Evolutionary conservation across 1,140 invertebrate genomes (phyloP).

Genomic region (Aphidius ervi): DNA sequence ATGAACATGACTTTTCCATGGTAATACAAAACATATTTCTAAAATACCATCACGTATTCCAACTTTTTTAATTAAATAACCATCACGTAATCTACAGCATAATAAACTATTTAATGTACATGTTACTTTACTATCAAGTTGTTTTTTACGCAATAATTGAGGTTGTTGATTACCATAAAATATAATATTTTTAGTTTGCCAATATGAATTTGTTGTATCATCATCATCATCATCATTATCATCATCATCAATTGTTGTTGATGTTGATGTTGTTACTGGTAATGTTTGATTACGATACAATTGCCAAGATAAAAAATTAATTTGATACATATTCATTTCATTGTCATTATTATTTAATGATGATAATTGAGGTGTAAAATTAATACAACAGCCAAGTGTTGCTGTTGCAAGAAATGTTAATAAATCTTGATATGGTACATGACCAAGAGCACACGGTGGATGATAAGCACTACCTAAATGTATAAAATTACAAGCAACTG

Average conservation of each 20-base stretch:
- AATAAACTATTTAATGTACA: constrained; percentile 66
- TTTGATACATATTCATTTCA: constrained; percentile 69
- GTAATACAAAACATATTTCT: constrained; percentile 65
- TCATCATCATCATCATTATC: constrained; percentile 12
- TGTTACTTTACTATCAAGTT: constrained; percentile 62
- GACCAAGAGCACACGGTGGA: constrained; percentile 64
- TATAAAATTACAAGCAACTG: constrained; percentile 76
- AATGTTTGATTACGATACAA: constrained; percentile 55
- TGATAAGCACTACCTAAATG: constrained; percentile 69
- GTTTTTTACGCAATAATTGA: constrained; percentile 62
- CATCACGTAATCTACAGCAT: constrained; percentile 74
- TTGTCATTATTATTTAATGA: constrained; percentile 36
- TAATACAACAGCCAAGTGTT: constrained; percentile 73
- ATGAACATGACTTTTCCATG: constrained; percentile 73
- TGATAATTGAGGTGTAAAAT: constrained; percentile 45
- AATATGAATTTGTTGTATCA: constrained; percentile 39
- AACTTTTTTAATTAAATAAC: constrained; percentile 68
- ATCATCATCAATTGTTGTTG: no score
- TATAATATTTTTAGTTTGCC: constrained; percentile 56
- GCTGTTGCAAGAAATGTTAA: constrained; percentile 75
- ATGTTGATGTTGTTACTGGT: neutral
- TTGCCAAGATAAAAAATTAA: constrained; percentile 72
- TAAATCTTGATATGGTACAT: constrained; percentile 72
- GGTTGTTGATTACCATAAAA: constrained; percentile 58
- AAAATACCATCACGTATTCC: constrained; percentile 58